Base-by-base conservation (phyloP, 2,113 vertebrate species). In the Megaleporinus macrocephalus region DNA sequence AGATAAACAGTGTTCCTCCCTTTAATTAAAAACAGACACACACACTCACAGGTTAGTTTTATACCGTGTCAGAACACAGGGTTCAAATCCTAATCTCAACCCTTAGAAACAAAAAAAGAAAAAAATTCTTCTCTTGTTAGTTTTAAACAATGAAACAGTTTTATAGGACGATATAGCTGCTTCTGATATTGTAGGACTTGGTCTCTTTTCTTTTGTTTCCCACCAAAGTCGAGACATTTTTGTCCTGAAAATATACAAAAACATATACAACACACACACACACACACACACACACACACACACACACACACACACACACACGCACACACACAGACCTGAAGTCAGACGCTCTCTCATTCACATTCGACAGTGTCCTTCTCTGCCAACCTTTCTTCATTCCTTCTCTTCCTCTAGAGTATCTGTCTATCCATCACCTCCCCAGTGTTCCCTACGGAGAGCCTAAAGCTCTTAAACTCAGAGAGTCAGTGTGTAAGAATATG, bases 1-100 rank as follows among this genome's bases (percentile, higher is more conserved):
- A 85, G 84, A 83, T 88, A 89, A 90, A 91, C 89, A 85, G 80
- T 74, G 22, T 76, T 86, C 20, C 15, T 12, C 71, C 49, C 85
- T 91, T 86, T 91, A 90, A 91, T 90, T 82, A 87, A 84, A 88
- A 53, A 77, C 87, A 87, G 85, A 76, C 63, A 76, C 70, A 15
- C 44, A 78, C 57, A 15, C 44, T 74, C 57, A 61, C 57, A 65
- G 55, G 26, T 36, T 55, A 20, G 22, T 55, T 55, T 55, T 22
- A 55, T 5, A 55, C 53, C 22, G 5, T 55, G 20, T 55, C 18
- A 6, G 53, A 20, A 55, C 49, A 5, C 5, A 5, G 9, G 49
- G 49, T 57, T 7, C 6, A 22, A 57, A 7, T 44, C 41, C 5
- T 9, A 36, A 36, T 36, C 36, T n/a, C n/a, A n/a, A n/a, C n/a